Conservation (phyloP, 1,140 invertebrate genomes). For the Neuroterus valhalla region DNA sequence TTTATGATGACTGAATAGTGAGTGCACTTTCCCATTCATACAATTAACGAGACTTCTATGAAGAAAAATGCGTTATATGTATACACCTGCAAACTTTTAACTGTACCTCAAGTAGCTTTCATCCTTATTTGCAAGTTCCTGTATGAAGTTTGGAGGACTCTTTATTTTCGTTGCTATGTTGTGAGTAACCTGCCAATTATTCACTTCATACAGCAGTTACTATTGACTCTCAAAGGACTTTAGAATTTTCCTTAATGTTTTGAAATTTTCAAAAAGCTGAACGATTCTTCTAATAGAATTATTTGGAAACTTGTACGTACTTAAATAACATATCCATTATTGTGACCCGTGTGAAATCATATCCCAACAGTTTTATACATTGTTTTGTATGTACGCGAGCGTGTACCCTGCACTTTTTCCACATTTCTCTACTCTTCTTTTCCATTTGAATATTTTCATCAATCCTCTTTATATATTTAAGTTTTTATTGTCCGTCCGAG, state of each 20-base stretch:
- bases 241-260: too few relatives aligned
- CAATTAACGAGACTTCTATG: too few relatives aligned
- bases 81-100: too few relatives aligned
- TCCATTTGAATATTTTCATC: constrained; percentile 52
- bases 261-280: too few relatives aligned
- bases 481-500: constrained; percentile 66
- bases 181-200: too few relatives aligned
- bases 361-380: constrained; percentile 76
- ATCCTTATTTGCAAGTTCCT: too few relatives aligned
- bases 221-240: too few relatives aligned
- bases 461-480: constrained; percentile 61
- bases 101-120: too few relatives aligned
- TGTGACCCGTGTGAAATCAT: constrained; percentile 83
- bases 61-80: too few relatives aligned
- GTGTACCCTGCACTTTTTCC: constrained; percentile 69
- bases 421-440: constrained; percentile 49
- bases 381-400: constrained; percentile 75
- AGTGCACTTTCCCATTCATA: not conserved
- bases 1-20: not conserved
- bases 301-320: constrained; percentile 41
- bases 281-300: constrained; percentile 35
- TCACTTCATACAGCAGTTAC: too few relatives aligned
- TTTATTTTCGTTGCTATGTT: too few relatives aligned
- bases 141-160: too few relatives aligned
- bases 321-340: constrained; percentile 80